Conservation (phyloP, 2,888 invertebrate genomes). For the Diarsia mendica region DNA sequence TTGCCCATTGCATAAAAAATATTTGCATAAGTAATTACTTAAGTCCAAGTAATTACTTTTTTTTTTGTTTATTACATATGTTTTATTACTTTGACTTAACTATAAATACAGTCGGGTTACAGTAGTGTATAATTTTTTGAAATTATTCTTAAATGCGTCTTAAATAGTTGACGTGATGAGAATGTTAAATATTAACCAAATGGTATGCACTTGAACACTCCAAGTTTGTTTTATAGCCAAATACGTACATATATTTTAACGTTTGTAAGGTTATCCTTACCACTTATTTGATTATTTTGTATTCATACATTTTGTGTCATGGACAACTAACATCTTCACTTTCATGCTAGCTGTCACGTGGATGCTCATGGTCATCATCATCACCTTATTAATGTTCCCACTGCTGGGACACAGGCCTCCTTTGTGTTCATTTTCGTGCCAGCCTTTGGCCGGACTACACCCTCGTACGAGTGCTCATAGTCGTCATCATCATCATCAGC, state of each 20-base stretch:
- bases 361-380: too few species aligned
- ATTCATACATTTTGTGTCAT: not conserved
- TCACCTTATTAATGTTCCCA: too few species aligned
- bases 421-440: too few species aligned
- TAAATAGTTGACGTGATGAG: not conserved
- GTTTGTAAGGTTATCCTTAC: not conserved
- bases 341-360: not conserved
- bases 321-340: not conserved
- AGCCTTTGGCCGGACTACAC: not conserved
- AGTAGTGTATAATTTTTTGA: not conserved
- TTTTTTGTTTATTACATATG: too few species aligned
- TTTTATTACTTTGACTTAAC: too few species aligned
- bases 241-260: not conserved
- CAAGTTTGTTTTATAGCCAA: not conserved
- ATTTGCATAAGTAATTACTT: too few species aligned
- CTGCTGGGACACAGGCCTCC: too few species aligned
- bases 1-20: too few species aligned
- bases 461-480: too few species aligned
- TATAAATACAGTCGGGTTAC: too few species aligned
- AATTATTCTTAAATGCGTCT: constrained; percentile 33
- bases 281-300: not conserved
- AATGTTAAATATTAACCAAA: constrained; percentile 21
- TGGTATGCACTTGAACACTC: not conserved
- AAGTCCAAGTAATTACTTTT: too few species aligned
- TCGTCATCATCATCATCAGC: too few species aligned